phyloP scores from a whole-genome alignment of 30 jellyfish, hydroid and myxozoan species.

The Sanderia malayensis region DNA sequence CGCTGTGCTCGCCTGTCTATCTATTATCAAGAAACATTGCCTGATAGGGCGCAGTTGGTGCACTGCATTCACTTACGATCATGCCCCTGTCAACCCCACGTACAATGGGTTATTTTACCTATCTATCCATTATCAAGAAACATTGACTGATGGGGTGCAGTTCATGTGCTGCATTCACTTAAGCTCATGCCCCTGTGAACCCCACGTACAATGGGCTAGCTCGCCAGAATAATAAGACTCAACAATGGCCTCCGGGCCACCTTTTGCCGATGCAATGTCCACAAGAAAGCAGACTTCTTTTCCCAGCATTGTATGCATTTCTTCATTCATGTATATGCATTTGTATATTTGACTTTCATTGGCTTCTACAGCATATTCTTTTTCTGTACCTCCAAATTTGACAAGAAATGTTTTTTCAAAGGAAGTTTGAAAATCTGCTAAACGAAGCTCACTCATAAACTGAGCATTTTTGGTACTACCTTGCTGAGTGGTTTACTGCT shows the following conservation, averaged over 20 bases:
- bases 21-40: no score
- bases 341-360: not conserved
- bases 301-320: slow-evolving; percentile 5
- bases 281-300: slow-evolving; percentile 14
- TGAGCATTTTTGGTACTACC: not conserved
- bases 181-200: no score
- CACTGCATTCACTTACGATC: no score
- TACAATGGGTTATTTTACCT: no score
- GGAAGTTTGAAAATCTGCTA: not conserved
- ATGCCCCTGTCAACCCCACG: no score
- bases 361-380: not conserved
- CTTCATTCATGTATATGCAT: slow-evolving; percentile 1
- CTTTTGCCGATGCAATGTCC: slow-evolving; percentile 27
- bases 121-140: no score
- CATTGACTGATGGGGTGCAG: no score
- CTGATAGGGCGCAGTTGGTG: no score
- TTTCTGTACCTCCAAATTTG: not conserved
- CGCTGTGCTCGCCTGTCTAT: no score
- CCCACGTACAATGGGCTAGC: no score
- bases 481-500: not conserved
- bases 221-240: slow-evolving; percentile 21
- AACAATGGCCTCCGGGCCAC: slow-evolving; percentile 32
- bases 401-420: not conserved
- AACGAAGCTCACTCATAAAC: not conserved
- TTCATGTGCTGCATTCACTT: no score